Conservation (phyloP, 2,888 invertebrate genomes). For the Oscheius sp. region DNA sequence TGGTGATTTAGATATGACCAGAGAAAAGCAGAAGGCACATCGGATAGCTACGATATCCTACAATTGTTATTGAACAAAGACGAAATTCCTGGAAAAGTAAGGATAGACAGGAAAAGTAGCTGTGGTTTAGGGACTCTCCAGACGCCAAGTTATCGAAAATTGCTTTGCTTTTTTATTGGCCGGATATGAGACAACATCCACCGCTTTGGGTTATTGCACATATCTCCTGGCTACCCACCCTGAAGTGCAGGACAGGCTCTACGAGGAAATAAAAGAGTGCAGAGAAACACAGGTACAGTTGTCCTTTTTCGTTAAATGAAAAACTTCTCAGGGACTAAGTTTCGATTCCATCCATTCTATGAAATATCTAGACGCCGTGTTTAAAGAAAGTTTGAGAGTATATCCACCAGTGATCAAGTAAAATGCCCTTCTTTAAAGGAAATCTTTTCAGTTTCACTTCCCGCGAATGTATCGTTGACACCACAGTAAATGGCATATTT, state of each 20-base stretch:
- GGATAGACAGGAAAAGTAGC: not conserved
- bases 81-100: constrained; percentile 39
- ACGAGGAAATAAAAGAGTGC: constrained; percentile 74
- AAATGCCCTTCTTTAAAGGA: constrained; percentile 21
- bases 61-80: constrained; percentile 51
- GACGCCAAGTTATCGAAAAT: constrained; percentile 73
- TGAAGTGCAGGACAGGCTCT: constrained; percentile 75
- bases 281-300: constrained; percentile 63
- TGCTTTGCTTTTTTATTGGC: constrained; percentile 76
- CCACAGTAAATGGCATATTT: constrained; percentile 48
- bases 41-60: constrained; percentile 55
- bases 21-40: constrained; percentile 40
- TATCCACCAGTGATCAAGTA: constrained; percentile 67
- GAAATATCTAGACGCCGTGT: constrained; percentile 68
- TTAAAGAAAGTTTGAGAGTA: constrained; percentile 66
- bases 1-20: constrained; percentile 41
- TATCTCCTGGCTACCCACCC: constrained; percentile 76
- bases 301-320: not conserved
- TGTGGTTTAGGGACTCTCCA: constrained; percentile 37
- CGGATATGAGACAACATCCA: constrained; percentile 77
- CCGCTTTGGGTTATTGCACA: constrained; percentile 75
- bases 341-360: constrained; percentile 53
- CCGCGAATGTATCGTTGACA: constrained; percentile 55
- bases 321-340: constrained; percentile 35
- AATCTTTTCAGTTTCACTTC: constrained; percentile 54